Evolutionary conservation across 2,113 vertebrate species (phyloP).

Genomic region (Falco punctatus): DNA sequence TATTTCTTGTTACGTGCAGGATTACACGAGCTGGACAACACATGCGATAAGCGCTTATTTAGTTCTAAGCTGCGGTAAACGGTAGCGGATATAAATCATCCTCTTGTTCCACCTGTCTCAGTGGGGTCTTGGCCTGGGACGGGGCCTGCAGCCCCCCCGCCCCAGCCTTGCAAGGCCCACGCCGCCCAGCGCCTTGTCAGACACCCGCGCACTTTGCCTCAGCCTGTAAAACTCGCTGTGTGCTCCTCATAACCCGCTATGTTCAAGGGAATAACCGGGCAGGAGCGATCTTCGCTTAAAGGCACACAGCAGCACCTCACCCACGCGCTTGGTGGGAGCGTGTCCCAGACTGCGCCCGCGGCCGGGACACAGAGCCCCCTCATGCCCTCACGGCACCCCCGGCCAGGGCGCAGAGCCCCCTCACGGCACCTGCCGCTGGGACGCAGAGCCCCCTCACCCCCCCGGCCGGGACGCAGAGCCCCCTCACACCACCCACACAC

Average conservation of each 20-base stretch:
- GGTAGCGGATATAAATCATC: accelerated
- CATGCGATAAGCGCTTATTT: accelerated
- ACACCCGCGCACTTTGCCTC: accelerated
- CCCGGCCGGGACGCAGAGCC: too few relatives aligned
- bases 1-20: background rate
- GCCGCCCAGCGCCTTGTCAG: background rate
- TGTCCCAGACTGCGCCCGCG: accelerated
- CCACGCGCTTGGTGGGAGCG: accelerated
- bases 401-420: too few relatives aligned
- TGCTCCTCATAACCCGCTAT: accelerated
- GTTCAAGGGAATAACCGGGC: accelerated
- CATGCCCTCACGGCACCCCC: too few relatives aligned
- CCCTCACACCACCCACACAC: too few relatives aligned
- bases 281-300: accelerated
- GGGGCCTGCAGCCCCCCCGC: background rate
- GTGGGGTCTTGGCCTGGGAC: background rate
- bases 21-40: accelerated
- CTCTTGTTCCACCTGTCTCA: background rate
- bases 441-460: too few relatives aligned
- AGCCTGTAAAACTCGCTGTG: accelerated
- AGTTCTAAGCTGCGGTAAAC: accelerated
- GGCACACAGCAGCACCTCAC: accelerated
- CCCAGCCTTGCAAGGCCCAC: too few relatives aligned
- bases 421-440: too few relatives aligned
- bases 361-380: too few relatives aligned